Percentiles rank a stretch among this genome's conserved stretches.
phyloP scores from a whole-genome alignment of 1,140 invertebrate genomes.

The Plectrocnemia conspersa region DNA sequence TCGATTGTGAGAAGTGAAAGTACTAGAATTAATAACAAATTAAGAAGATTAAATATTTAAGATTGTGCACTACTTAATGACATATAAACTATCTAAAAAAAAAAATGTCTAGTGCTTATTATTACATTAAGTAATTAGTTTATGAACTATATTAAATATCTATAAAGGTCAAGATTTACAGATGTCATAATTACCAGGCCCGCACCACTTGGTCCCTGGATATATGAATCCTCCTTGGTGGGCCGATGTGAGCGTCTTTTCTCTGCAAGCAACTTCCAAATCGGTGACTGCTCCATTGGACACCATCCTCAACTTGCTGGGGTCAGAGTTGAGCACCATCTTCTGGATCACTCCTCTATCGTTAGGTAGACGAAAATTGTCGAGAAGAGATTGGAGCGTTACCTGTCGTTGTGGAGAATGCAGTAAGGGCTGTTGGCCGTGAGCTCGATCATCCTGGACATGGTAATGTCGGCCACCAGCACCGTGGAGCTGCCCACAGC shows the following conservation, averaged over 20 bases:
- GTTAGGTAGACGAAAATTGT: constrained; percentile 3
- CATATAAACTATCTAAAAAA: no score
- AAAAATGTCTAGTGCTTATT: no score
- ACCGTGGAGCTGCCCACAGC: constrained; percentile 43
- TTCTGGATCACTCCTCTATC: constrained; percentile 55
- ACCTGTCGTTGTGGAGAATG: constrained; percentile 56
- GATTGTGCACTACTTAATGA: no score
- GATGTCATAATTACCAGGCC: constrained; percentile 50
- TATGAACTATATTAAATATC: neutral
- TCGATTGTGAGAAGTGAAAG: no score
- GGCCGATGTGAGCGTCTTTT: constrained; percentile 34
- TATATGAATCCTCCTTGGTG: constrained; percentile 50
- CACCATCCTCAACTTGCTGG: constrained; percentile 56
- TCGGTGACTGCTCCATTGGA: constrained; percentile 56
- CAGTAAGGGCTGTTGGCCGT: constrained; percentile 57
- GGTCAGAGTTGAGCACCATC: constrained; percentile 57
- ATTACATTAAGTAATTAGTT: no score
- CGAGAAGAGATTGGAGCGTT: constrained; percentile 9
- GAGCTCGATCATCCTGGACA: constrained; percentile 62
- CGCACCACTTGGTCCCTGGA: constrained; percentile 71
- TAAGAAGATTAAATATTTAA: no score
- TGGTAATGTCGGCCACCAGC: constrained; percentile 57
- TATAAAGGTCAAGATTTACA: neutral
- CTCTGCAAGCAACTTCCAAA: constrained; percentile 55
- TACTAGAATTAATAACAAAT: no score